A percentile compares a stretch with the other conserved stretches of the same genome.
These are phyloP conservation scores for Tauraco hartlaubi DNA, from an alignment of 2,797 vertebrate genomes.

Conservation along the genomic window DNA sequence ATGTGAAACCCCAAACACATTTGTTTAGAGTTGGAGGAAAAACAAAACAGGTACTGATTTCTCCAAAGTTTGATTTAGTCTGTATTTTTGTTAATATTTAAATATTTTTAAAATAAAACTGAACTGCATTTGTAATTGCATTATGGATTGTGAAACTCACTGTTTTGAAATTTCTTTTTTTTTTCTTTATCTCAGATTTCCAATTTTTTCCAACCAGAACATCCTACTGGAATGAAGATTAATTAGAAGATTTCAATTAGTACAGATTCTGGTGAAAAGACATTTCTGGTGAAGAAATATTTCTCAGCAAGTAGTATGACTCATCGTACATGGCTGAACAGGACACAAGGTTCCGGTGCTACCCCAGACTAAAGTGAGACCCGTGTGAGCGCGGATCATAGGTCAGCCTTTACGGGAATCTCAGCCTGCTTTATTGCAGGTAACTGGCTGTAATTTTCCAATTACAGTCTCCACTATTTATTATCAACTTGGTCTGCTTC, in stretches of 20 bases:
- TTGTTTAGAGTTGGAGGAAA: background rate
- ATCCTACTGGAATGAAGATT: no score
- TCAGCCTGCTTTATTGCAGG: no score
- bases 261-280: no score
- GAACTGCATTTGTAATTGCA: background rate
- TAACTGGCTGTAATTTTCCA: background rate
- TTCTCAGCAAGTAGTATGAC: no score
- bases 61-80: background rate
- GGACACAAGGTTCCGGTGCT: no score
- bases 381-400: no score
- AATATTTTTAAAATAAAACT: background rate
- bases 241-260: no score
- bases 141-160: background rate
- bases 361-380: no score
- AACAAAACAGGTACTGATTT: background rate
- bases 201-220: background rate
- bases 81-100: background rate
- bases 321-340: no score
- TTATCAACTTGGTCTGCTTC: background rate
- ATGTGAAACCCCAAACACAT: background rate
- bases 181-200: background rate
- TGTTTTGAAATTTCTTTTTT: background rate
- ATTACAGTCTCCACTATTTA: background rate
- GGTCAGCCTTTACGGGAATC: no score
- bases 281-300: no score